phyloP scores from a whole-genome alignment of 2,888 invertebrate species.

The Lepidochrysops patricia region DNA sequence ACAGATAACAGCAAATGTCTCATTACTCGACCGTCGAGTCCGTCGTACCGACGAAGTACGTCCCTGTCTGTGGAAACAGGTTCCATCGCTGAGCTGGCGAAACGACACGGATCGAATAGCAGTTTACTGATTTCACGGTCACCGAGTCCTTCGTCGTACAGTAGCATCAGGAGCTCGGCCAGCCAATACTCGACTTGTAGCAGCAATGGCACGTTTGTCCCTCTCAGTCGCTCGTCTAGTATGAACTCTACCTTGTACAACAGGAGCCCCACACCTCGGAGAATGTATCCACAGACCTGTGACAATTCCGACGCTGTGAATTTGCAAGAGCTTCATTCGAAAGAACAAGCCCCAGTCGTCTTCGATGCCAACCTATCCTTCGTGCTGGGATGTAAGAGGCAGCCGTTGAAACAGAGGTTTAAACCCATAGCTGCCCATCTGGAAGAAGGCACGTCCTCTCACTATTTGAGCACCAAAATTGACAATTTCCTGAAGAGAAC shows the following conservation, averaged over 20 bases:
- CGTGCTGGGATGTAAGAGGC: conserved; percentile 82
- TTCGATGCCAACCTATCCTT: conserved; percentile 89
- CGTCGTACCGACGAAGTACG: conserved; percentile 52
- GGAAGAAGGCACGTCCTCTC: conserved; percentile 85
- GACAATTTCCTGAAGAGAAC: conserved; percentile 86
- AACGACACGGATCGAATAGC: conserved; percentile 48
- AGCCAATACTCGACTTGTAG: conserved; percentile 68
- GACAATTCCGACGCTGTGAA: conserved; percentile 61
- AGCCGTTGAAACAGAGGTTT: conserved; percentile 79
- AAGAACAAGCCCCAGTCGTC: conserved; percentile 85
- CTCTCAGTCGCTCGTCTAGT: conserved; percentile 59
- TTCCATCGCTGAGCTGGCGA: conserved; percentile 65
- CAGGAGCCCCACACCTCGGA: conserved; percentile 75
- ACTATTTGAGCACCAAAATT: conserved; percentile 83
- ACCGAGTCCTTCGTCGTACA: conserved; percentile 70
- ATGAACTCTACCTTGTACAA: conserved; percentile 52
- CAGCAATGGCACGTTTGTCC: conserved; percentile 59
- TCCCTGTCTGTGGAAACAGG: conserved; percentile 64
- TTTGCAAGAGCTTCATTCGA: conserved; percentile 74
- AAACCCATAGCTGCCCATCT: conserved; percentile 83
- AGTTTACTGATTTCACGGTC: conserved; percentile 65
- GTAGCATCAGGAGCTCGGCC: conserved; percentile 51
- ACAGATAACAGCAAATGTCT: conserved; percentile 44
- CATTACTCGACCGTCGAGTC: conserved; percentile 52
- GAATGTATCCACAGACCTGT: conserved; percentile 79